Percentiles rank a stretch among this genome's conserved stretches.
Evolutionary conservation across 2,113 vertebrate species (phyloP).

Genomic region (Desmodus rotundus): DNA sequence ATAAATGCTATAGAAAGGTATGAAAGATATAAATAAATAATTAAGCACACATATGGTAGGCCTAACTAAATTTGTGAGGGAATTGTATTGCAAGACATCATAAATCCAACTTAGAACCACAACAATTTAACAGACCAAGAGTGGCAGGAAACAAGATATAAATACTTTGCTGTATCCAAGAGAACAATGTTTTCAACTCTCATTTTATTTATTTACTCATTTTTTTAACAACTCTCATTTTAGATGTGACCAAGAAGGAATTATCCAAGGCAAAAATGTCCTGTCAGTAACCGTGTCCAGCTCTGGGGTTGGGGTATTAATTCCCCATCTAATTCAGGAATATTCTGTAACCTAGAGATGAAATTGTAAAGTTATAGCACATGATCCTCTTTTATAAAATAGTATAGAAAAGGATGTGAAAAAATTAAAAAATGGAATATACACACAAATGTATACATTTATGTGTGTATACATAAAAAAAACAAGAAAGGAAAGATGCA

Average conservation of each 20-base stretch:
- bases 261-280: background rate
- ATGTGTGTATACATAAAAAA: background rate
- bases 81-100: background rate
- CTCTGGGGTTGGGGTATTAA: background rate
- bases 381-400: background rate
- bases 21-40: background rate
- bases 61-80: background rate
- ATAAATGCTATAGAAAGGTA: background rate
- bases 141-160: background rate
- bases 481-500: background rate
- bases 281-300: background rate
- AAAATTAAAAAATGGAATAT: background rate
- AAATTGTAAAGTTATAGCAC: background rate
- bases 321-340: background rate
- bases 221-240: background rate
- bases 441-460: background rate
- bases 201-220: no score
- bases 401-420: background rate
- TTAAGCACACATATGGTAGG: background rate
- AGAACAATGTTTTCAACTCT: background rate
- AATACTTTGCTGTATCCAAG: background rate
- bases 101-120: background rate
- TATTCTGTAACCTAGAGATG: background rate
- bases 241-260: background rate
- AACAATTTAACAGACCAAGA: background rate